phyloP scores from a whole-genome alignment of 2,797 vertebrate species.

The Allobates femoralis region DNA sequence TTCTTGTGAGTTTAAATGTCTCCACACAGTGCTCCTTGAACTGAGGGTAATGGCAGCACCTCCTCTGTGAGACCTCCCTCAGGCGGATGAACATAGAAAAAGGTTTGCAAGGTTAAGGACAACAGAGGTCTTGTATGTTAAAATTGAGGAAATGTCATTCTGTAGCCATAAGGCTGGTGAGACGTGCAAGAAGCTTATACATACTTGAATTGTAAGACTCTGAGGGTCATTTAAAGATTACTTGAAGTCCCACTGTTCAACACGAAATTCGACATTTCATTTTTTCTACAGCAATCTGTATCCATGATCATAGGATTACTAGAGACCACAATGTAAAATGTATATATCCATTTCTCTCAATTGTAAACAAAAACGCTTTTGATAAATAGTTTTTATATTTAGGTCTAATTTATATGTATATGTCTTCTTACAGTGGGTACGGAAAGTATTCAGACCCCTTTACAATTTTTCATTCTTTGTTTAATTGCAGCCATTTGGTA shows the following conservation, averaged over 20 bases:
- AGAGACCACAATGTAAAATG: not conserved
- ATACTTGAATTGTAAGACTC: conserved; percentile 11
- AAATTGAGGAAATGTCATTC: conserved; percentile 34
- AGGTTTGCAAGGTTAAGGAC: conserved; percentile 50
- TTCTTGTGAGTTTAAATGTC: conserved; percentile 61
- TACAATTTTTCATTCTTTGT: too few relatives aligned
- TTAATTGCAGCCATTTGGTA: too few relatives aligned
- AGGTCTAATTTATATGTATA: too few relatives aligned
- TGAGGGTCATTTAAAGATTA: conserved; percentile 47
- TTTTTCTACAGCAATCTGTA: conserved; percentile 8
- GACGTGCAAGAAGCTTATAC: conserved; percentile 23
- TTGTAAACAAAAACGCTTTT: too few relatives aligned
- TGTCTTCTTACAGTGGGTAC: too few relatives aligned
- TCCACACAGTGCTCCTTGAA: conserved; percentile 67
- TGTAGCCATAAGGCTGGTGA: conserved; percentile 15
- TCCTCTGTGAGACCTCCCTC: conserved; percentile 64
- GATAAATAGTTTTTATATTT: too few relatives aligned
- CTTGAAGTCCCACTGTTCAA: conserved; percentile 1
- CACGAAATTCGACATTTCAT: conserved; percentile 11
- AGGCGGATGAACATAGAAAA: conserved; percentile 64
- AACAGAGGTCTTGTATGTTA: conserved; percentile 15
- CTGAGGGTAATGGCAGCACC: conserved; percentile 64
- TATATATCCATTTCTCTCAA: too few relatives aligned
- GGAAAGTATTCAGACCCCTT: too few relatives aligned
- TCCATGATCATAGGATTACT: conserved; percentile 3